Evolutionary conservation across 53 echinoderm and acorn worm species (phyloP), one percentile per base, ranked within the genome.

Genomic region (Mesocentrotus franciscanus): DNA sequence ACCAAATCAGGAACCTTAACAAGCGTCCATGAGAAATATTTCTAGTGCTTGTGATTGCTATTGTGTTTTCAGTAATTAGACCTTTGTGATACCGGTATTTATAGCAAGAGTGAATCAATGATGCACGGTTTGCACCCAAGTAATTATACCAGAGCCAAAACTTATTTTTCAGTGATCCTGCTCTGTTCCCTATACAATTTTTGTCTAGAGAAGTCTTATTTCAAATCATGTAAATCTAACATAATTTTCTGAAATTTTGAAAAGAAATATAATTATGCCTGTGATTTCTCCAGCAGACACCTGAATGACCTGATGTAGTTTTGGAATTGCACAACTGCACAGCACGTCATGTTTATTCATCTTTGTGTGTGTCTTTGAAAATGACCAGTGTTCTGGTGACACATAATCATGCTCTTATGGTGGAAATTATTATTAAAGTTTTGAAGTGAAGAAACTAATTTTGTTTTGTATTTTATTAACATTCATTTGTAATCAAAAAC

Each of bases 361-460:
- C 61, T 10, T 90, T 0, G 18, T 91, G 35, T 33, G 35, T 91
- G 35, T 66, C 5, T 64, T 33, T 61, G 35, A 68, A 66, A 30
- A 66, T 74, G 29, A 72, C 92, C 27, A 42, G 92, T 92, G 27
- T 72, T 74, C 70, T 92, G 64, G 92, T 71, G 75, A 92, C 74
- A 12, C 10, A 11, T 71, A 56, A 92, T 92, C 58, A 92, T 92
- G 92, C 75, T 92, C 17, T 72, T 92, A 56, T 68, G 74, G 35
- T 70, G 49, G 70, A 92, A 92, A 92, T 72, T 92, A 74, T 91
- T 91, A 91, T 92, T 92, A 92, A 92, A 92, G 92, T n/a, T 71
- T 92, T 92, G 92, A 92, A 71, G 92, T 92, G 92, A 92, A 56
- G 56, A 56, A 56, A 24, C 15, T 92, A 13, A 33, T 64, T 91